Conservation (phyloP, 2,888 invertebrate genomes). For the Artemia sinica region DNA sequence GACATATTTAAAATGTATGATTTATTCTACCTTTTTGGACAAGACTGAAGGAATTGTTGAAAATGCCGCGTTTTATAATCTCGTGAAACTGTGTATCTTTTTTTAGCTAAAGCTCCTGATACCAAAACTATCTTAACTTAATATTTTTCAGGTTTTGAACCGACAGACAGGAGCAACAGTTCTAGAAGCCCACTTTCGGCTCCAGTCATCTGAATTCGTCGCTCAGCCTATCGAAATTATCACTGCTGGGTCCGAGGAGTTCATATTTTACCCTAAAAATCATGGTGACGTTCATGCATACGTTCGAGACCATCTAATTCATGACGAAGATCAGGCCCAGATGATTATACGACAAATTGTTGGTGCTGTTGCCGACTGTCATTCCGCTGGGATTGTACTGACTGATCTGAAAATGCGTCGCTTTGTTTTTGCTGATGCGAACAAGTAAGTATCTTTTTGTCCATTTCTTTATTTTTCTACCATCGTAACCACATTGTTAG, state of each 20-base stretch:
- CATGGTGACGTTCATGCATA: constrained; percentile 87
- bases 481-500: no score
- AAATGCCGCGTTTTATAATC: no score
- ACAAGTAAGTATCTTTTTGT: constrained; percentile 47
- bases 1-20: no score
- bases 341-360: constrained; percentile 78
- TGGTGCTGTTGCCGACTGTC: constrained; percentile 73
- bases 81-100: no score
- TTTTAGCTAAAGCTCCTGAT: no score
- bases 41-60: no score
- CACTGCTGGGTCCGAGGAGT: not conserved
- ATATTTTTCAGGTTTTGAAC: not conserved
- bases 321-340: constrained; percentile 69
- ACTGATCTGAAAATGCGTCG: constrained; percentile 88
- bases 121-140: no score
- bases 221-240: constrained; percentile 29
- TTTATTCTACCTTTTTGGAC: no score
- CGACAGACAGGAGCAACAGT: not conserved
- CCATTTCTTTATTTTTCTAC: no score
- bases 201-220: constrained; percentile 40
- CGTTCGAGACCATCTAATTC: constrained; percentile 63
- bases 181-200: constrained; percentile 66
- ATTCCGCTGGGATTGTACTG: constrained; percentile 77
- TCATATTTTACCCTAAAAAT: constrained; percentile 53
- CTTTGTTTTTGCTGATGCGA: constrained; percentile 82